Evolutionary conservation across 2,888 invertebrate species (phyloP).

Genomic region (Apotomis capreana): DNA sequence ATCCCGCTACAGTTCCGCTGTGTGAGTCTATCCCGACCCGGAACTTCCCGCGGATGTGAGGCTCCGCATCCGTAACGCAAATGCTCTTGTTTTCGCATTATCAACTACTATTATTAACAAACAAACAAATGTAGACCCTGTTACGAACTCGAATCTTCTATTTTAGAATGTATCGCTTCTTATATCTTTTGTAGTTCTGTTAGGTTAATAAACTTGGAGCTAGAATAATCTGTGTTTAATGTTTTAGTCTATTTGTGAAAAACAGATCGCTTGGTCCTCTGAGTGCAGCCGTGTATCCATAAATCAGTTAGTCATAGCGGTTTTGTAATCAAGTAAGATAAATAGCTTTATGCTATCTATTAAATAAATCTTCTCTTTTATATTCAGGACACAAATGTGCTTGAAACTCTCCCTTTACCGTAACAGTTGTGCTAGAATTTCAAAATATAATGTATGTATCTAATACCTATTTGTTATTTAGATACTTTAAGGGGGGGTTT

Average conservation of each 20-base stretch:
- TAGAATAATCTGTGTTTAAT: constrained; percentile 7
- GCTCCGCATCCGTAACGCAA: constrained; percentile 37
- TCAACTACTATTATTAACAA: constrained; percentile 30
- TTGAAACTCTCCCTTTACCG: too few relatives aligned
- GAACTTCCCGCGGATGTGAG: constrained; percentile 36
- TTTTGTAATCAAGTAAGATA: too few relatives aligned
- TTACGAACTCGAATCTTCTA: background rate
- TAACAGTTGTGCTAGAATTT: too few relatives aligned
- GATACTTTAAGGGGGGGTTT: too few relatives aligned
- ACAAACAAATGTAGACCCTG: constrained; percentile 3
- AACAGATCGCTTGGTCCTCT: background rate
- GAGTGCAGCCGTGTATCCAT: background rate
- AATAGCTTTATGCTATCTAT: too few relatives aligned
- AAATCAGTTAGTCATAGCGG: background rate
- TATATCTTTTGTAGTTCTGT: constrained; percentile 25
- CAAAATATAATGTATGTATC: too few relatives aligned
- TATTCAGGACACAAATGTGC: too few relatives aligned
- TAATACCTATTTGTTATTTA: too few relatives aligned
- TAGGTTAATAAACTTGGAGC: constrained; percentile 4
- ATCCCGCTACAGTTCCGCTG: constrained; percentile 39
- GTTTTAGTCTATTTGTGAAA: constrained; percentile 1
- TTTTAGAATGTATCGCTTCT: background rate
- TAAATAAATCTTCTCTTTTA: too few relatives aligned
- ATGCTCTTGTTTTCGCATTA: constrained; percentile 41
- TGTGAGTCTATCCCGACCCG: constrained; percentile 22